Evolutionary conservation across 2,888 invertebrate genomes (phyloP), one percentile per base, ranked within the genome.

Genomic region (Drosophila merina): DNA sequence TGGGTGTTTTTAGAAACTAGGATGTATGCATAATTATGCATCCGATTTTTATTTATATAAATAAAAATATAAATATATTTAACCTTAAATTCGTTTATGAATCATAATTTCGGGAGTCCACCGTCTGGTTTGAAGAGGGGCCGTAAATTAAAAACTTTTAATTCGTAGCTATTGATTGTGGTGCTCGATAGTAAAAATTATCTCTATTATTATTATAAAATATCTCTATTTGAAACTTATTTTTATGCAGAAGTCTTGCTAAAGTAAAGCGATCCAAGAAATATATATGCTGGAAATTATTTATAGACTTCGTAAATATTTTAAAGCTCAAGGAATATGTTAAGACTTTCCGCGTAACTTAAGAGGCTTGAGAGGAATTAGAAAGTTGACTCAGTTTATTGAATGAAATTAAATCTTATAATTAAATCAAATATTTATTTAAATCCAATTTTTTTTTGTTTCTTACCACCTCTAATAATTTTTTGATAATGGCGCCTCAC

Each of bases 401-500:
- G 20, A 20, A 20, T 20, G 20, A n/a, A 36, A 33, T 6, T 12
- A 2, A 36, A 36, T 4, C n/a, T 36, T 36, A n/a, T 12, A n/a
- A 36, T n/a, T 12, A 36, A 12, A 6, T n/a, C n/a, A 36, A 36
- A 36, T 36, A 36, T 36, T 33, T 10, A 33, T 10, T 12, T 36
- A 36, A 12, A 36, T 36, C n/a, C 2, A 12, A 6, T 2, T 6
- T n/a, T n/a, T n/a, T 25, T 30, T 52, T 51, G 14, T 10, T 10
- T 7, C 8, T 25, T 26, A 9, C 64, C 64, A 64, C 47, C 64
- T 38, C 67, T 54, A 64, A 8, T 20, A 40, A 20, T 28, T 28
- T 33, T 20, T 66, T 47, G 54, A 67, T 66, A 47, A 54, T 36
- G 54, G 64, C 54, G 54, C 54, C 51, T 64, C 63, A 30, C 52